Evolutionary conservation across 2,797 vertebrate genomes (phyloP).

Genomic region (Schizopygopsis pylzovi): DNA sequence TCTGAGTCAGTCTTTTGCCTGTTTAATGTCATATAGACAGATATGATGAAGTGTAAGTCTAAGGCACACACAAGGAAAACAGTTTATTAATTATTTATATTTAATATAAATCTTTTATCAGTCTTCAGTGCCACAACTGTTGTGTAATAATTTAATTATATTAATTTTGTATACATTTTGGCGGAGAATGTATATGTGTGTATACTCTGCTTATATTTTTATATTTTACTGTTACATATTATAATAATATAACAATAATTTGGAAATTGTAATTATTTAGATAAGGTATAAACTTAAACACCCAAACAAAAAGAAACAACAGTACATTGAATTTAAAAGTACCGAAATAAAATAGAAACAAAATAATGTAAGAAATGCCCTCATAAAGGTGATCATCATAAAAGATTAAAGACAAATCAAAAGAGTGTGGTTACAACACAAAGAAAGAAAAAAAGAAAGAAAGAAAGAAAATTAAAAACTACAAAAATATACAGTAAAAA

Average conservation of each 20-base stretch:
- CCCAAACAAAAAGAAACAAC: neutral
- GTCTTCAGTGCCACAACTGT: neutral
- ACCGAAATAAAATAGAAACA: neutral
- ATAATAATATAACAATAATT: neutral
- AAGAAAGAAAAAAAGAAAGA: neutral
- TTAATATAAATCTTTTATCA: neutral
- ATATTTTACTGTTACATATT: neutral
- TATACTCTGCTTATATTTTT: neutral
- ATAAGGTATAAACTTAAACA: neutral
- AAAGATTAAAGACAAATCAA: neutral
- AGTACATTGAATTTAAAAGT: neutral
- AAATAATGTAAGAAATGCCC: neutral
- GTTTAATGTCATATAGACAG: neutral
- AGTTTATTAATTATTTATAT: conserved; percentile 4
- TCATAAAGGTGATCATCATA: neutral
- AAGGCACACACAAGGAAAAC: neutral
- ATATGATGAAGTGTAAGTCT: neutral
- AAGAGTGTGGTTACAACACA: neutral
- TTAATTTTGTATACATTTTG: neutral
- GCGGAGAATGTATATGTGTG: neutral
- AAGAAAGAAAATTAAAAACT: neutral
- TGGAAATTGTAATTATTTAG: neutral
- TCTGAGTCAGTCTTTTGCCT: conserved; percentile 1
- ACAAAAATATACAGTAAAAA: neutral
- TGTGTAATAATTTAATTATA: neutral